Evolutionary conservation across 2,888 invertebrate species (phyloP).

Genomic region (Phortica okadai): DNA sequence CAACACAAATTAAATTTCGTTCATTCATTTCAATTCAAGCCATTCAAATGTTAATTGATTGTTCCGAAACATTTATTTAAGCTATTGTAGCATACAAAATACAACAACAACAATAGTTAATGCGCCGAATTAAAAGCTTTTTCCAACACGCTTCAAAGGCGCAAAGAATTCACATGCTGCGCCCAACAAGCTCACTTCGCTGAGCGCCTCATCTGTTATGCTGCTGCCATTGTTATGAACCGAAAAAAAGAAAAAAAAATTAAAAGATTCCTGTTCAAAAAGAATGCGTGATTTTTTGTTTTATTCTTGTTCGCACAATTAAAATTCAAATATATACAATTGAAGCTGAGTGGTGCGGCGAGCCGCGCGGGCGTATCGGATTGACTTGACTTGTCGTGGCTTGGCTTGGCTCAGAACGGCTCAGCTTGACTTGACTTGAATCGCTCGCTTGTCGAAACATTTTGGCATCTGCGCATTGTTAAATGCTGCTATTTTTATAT

Average conservation of each 20-base stretch:
- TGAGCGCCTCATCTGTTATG: neutral
- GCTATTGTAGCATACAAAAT: neutral
- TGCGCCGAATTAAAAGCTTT: neutral
- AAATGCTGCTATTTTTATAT: neutral
- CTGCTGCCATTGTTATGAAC: constrained; percentile 49
- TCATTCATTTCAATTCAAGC: neutral
- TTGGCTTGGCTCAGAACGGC: no score
- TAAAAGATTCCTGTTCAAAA: constrained; percentile 41
- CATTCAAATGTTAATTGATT: constrained; percentile 63
- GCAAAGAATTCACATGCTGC: neutral
- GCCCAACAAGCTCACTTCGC: neutral
- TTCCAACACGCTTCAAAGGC: neutral
- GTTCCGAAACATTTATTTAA: constrained; percentile 61
- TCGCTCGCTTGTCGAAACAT: neutral
- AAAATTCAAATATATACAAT: constrained; percentile 9
- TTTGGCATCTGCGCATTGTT: neutral
- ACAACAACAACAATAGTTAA: neutral
- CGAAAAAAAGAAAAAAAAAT: constrained; percentile 38
- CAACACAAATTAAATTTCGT: constrained; percentile 8
- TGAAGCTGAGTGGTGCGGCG: neutral
- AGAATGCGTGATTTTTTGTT: constrained; percentile 2
- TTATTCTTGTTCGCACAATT: constrained; percentile 14
- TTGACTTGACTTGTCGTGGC: no score
- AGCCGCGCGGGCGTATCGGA: neutral
- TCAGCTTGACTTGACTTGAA: neutral